These are phyloP conservation scores for Cranoglanis bouderius DNA, from an alignment of 2,113 vertebrate genomes.

Conservation along the genomic window DNA sequence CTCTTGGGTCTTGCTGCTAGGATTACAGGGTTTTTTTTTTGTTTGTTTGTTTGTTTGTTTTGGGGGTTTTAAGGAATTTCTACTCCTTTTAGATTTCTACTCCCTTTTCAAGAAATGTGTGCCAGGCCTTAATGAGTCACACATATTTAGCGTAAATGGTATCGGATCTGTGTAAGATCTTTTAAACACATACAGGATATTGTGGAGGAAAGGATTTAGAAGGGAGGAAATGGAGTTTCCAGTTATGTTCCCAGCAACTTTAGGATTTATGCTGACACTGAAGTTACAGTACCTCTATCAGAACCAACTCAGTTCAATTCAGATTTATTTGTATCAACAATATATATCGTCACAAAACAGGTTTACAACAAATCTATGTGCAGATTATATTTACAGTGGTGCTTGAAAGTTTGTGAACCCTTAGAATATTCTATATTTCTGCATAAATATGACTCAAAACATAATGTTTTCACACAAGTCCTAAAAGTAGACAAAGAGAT, in stretches of 20 bases:
- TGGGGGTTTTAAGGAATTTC: too few relatives aligned
- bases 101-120: not conserved
- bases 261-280: not conserved
- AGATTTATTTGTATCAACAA: not conserved
- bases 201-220: not conserved
- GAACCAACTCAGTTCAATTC: not conserved
- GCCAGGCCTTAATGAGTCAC: slow-evolving; percentile 10
- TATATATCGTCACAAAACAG: not conserved
- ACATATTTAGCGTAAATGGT: not conserved
- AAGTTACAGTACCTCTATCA: not conserved
- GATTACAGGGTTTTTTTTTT: not conserved
- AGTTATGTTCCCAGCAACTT: slow-evolving; percentile 12
- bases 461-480: too few relatives aligned
- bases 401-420: too few relatives aligned
- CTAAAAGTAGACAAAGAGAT: too few relatives aligned
- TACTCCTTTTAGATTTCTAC: not conserved
- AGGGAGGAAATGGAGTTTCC: slow-evolving; percentile 24
- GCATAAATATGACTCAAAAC: too few relatives aligned
- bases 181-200: slow-evolving; percentile 19
- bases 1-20: not conserved
- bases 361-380: not conserved
- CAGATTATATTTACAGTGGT: not conserved
- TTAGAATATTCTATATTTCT: too few relatives aligned
- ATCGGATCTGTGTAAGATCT: not conserved
- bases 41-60: not conserved